Base-by-base conservation (phyloP, 2,888 invertebrate species). In the Agonopterix subpropinquella region DNA sequence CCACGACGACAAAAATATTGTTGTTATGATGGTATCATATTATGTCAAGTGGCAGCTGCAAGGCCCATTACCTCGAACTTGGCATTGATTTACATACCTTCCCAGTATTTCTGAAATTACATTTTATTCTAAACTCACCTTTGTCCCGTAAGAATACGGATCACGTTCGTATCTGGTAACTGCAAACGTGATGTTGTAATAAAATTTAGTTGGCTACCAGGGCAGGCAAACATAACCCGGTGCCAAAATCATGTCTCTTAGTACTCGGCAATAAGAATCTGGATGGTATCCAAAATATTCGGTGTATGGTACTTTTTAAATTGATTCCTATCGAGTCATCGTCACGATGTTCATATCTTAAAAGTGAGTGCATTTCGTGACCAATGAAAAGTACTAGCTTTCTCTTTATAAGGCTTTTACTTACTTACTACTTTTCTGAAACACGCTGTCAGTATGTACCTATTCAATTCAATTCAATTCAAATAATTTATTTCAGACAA, bases 231-330 rank as follows among this genome's bases (percentile, higher is more conserved):
- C 64, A 65, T 49, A 47, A 50, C 51, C 47, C 42, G 43, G 61
- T 78, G 80, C 80, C 80, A 80, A 77, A 66, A 64, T 56, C 57
- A 58, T 59, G 62, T 68, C 59, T 67, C 58, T 62, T 56, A 53
- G 57, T 60, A 71, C 71, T 70, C 68, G 68, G 71, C 60, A 64
- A 71, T 75, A 73, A 68, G 66, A 62, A 52, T 57, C 65, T 79
- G 77, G 77, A 69, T 54, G 36, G 44, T 44, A 50, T 73, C 80
- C 80, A 80, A 77, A 59, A 28, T 28, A 28, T 28, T 5, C 28
- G 28, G 28, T 28, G 28, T 28, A 28, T 28, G 28, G 28, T 28
- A 28, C 28, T 28, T 28, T 28, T 28, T 28, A 28, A 28, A 28
- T 28, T 28, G 28, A 28, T 28, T 28, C 28, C 28, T 28, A 28